phyloP scores from a whole-genome alignment of 2,797 vertebrate species.

The Knipowitschia caucasica region DNA sequence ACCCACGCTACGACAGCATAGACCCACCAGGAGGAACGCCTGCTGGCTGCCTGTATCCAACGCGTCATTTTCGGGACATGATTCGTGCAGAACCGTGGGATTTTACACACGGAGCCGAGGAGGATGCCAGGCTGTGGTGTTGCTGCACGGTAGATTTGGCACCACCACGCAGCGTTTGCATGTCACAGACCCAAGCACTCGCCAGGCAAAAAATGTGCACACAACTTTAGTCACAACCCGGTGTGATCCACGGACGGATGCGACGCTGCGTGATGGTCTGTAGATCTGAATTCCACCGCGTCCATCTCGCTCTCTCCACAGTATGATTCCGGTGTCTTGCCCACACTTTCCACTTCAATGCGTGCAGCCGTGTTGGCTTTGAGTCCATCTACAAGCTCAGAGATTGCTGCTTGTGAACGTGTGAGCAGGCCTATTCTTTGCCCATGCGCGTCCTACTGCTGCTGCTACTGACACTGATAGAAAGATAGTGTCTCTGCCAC shows the following conservation, averaged over 20 bases:
- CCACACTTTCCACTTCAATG: constrained; percentile 12
- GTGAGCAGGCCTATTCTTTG: constrained; percentile 53
- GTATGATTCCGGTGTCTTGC: constrained; percentile 17
- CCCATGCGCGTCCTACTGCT: constrained; percentile 53
- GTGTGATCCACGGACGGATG: constrained; percentile 12
- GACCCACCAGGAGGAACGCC: constrained; percentile 23
- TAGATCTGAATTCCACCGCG: too few relatives aligned
- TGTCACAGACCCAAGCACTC: constrained; percentile 48
- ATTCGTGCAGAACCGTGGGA: constrained; percentile 42
- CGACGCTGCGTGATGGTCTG: constrained; percentile 1
- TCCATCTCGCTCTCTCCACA: too few relatives aligned
- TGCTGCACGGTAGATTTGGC: constrained; percentile 31
- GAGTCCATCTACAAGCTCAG: constrained; percentile 5
- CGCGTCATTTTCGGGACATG: constrained; percentile 14
- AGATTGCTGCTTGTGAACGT: constrained; percentile 37
- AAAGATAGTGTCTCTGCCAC: constrained; percentile 37
- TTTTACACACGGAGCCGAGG: constrained; percentile 22
- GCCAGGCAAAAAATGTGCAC: constrained; percentile 48
- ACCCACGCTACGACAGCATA: constrained; percentile 47
- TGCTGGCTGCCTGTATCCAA: not conserved
- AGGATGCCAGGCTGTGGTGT: constrained; percentile 42
- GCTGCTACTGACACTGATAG: too few relatives aligned
- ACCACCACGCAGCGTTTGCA: constrained; percentile 33
- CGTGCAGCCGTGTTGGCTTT: constrained; percentile 13
- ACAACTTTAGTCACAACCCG: constrained; percentile 59